These are phyloP conservation scores for Myotis planiceps DNA, from an alignment of 2,797 vertebrate species.

Conservation along the genomic window DNA sequence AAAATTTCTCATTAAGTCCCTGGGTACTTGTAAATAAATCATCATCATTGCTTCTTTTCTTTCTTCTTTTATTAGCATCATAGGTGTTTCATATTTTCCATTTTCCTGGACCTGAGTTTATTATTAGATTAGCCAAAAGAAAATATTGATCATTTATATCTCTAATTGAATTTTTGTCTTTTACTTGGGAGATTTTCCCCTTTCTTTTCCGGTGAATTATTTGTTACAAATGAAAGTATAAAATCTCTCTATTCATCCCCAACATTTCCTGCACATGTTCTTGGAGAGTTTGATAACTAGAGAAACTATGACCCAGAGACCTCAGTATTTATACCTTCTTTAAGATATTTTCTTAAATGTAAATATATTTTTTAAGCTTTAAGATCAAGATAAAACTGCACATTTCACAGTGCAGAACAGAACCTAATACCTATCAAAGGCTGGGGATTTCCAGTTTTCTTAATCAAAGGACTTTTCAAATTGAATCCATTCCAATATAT, in stretches of 20 bases:
- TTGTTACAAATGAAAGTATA: conserved; percentile 1
- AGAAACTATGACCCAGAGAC: not conserved
- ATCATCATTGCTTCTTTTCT: not conserved
- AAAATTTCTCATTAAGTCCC: not conserved
- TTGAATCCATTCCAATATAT: not conserved
- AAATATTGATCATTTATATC: not conserved
- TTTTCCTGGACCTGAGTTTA: conserved; percentile 1
- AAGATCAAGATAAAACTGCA: not conserved
- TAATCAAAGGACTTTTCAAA: conserved; percentile 37
- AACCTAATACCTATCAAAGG: not conserved
- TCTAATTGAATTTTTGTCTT: conserved; percentile 6
- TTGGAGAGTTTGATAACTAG: not conserved
- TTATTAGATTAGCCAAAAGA: conserved; percentile 24
- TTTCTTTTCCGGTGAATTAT: conserved; percentile 27
- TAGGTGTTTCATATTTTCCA: not conserved
- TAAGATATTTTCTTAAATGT: conserved; percentile 40
- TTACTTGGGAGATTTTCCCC: not conserved
- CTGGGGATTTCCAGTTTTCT: not conserved
- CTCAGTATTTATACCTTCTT: not conserved
- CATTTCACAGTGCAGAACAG: not conserved
- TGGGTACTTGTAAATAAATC: not conserved
- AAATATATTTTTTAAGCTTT: conserved; percentile 17
- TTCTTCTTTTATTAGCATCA: not conserved
- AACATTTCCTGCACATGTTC: not conserved
- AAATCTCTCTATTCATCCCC: not conserved